These are phyloP conservation scores for Philypnodon macrostomus DNA, from an alignment of 2,797 vertebrate species.

Conservation along the genomic window DNA sequence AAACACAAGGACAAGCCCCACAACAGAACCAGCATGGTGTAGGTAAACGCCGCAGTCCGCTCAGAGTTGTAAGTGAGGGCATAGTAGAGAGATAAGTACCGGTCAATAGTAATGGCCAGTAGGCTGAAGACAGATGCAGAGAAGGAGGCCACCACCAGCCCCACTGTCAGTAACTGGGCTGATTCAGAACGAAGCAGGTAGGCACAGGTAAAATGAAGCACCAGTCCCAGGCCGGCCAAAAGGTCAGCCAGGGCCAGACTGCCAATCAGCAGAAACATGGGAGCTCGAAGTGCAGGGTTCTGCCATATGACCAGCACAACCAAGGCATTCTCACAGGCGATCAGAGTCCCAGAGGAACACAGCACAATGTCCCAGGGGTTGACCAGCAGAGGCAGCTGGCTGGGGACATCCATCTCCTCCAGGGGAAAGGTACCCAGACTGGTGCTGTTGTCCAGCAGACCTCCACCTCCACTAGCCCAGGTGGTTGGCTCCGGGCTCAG, in stretches of 20 bases:
- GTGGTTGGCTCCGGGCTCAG: conserved; percentile 80
- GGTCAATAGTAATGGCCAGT: conserved; percentile 97
- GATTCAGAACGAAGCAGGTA: conserved; percentile 93
- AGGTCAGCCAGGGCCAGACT: conserved; percentile 97
- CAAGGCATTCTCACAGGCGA: conserved; percentile 95
- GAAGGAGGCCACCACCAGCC: conserved; percentile 96
- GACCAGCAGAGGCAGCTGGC: conserved; percentile 82
- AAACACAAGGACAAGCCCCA: conserved; percentile 93
- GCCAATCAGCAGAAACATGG: conserved; percentile 97
- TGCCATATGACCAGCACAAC: conserved; percentile 99
- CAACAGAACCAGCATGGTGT: conserved; percentile 92
- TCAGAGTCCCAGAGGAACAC: conserved; percentile 94
- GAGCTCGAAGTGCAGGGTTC: conserved; percentile 91
- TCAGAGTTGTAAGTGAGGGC: conserved; percentile 97
- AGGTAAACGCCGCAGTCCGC: conserved; percentile 94
- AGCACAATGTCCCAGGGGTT: conserved; percentile 99
- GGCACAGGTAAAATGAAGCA: conserved; percentile 93
- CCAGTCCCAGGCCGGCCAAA: conserved; percentile 91
- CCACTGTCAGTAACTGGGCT: conserved; percentile 90
- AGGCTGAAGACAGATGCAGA: conserved; percentile 97
- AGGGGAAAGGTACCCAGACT: conserved; percentile 72
- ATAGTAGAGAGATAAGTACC: conserved; percentile 97
- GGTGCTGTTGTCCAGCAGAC: conserved; percentile 82
- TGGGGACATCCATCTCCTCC: conserved; percentile 72
- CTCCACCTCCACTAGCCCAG: conserved; percentile 80